Evolutionary conservation across 53 echinoderm and acorn worm genomes (phyloP), one percentile per base, ranked within the genome.

Genomic region (Holothuria scabra): DNA sequence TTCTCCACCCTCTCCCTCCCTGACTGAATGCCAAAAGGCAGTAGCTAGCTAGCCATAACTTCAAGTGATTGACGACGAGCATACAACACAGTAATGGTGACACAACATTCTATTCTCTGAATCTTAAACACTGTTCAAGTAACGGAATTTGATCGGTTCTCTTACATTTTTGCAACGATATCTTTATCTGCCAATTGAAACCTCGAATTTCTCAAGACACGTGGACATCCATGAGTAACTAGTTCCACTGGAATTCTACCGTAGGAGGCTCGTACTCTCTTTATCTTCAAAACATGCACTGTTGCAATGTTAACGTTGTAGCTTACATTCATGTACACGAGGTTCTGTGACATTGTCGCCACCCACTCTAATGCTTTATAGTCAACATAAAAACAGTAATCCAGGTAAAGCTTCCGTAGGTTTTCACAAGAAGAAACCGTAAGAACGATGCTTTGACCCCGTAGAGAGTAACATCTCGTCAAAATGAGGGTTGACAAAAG

Each of bases 391-490:
- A 86, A 86, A 61, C 90, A 90, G 61, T 86, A 60, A 14, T 75
- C 44, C 49, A 48, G 16, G 26, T 24, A 28, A 14, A 75, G 75
- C 24, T 32, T 81, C 13, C 69, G 72, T 3, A 90, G 64, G 19
- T 75, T 61, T 65, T 33, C 52, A 76, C 90, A 90, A 49, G 83
- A 48, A 16, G 65, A 56, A 10, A 86, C 75, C 28, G 86, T 30
- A 21, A 83, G 59, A 1, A 90, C 84, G 12, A 49, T 57, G 1
- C 86, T 83, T 23, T 56, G 82, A 58, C 90, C 90, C 7, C 86
- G 65, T n/a, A 90, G 59, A 24, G 86, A 86, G 76, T 86, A 86
- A 19, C 86, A 90, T 8, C 86, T 76, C 58, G 90, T 86, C 83
- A 90, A 67, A 69, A 75, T 67, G 33, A 90, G 41, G 29, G 30